Percentiles rank a stretch among this genome's conserved stretches.
Evolutionary conservation across 2,113 vertebrate genomes (phyloP).

Genomic region (Dolichotis patagonum): DNA sequence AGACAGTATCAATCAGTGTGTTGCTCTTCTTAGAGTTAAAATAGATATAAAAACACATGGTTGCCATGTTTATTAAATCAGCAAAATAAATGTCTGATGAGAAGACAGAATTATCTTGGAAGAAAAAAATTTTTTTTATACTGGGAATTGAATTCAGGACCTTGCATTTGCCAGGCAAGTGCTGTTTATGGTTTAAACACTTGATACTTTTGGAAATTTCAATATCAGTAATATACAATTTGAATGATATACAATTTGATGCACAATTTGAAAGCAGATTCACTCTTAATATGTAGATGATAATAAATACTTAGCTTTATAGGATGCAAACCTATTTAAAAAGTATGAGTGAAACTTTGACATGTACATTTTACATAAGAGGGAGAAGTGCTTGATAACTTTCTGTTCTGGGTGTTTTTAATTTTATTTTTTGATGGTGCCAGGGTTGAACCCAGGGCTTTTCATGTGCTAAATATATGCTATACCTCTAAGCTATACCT

Average conservation of each 20-base stretch:
- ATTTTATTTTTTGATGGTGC: neutral
- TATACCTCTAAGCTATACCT: neutral
- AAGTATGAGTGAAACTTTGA: conserved; percentile 6
- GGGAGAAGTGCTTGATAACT: neutral
- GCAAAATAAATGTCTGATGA: neutral
- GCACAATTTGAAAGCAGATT: neutral
- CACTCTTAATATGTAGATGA: neutral
- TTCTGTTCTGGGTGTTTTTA: neutral
- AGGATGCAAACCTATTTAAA: neutral
- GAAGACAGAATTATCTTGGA: conserved; percentile 21
- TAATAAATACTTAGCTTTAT: neutral
- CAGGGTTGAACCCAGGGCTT: neutral
- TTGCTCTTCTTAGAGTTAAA: conserved; percentile 49
- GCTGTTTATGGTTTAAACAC: neutral
- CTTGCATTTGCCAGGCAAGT: too few species aligned
- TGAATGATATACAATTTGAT: too few species aligned
- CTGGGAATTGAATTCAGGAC: too few species aligned
- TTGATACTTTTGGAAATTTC: conserved; percentile 3
- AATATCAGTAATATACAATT: neutral
- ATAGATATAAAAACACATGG: neutral
- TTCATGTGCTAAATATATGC: neutral
- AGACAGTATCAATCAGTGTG: neutral
- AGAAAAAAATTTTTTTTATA: neutral
- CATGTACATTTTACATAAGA: neutral
- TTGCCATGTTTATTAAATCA: conserved; percentile 28